Base-by-base conservation (phyloP, 1,140 invertebrate genomes). In the Rhyzopertha dominica region DNA sequence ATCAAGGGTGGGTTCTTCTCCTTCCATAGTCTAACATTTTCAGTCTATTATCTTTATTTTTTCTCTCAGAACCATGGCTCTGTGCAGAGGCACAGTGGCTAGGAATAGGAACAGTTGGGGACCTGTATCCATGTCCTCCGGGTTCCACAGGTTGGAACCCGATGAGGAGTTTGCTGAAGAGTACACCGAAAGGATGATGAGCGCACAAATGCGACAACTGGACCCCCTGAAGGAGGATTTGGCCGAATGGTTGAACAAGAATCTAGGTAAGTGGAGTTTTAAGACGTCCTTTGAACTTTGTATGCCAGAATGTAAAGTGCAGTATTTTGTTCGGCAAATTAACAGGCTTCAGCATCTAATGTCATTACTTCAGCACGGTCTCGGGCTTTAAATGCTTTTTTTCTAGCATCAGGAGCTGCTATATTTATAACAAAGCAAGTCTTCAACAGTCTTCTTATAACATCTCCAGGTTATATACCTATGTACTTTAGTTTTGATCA, bases 201-300 rank as follows among this genome's bases (percentile, higher is more conserved):
- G 80, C 52, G 80, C 81, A 40, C 86, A 90, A 64, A 81, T 81
- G 59, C 74, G 83, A 39, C 84, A 87, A 62, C 74, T 92, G 50
- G 79, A 85, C 54, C 87, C 85, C 1, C 70, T 90, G 14, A 85
- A 87, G 62, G 86, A 91, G 64, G 88, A 91, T 71, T 68, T 91
- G 32, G 85, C 86, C 10, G 87, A 90, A 60, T 91, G 87, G 87
- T 80, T 91, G 43, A 89, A 88, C 67, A 87, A 84, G 61, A 85
- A 81, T 40, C 74, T 89, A 49, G 85, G 86, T 87, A 63, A 81
- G 77, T 75, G 19, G n/a, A n/a, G n/a, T n/a, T n/a, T n/a, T n/a
- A n/a, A n/a, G n/a, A n/a, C 1, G n/a, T 29, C 26, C 14, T 29
- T 2, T 29, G 26, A 12, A 29, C 26, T 12, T 12, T 29, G 14